These are phyloP conservation scores for Orycteropus afer DNA, from an alignment of 2,113 vertebrate genomes.

Conservation along the genomic window DNA sequence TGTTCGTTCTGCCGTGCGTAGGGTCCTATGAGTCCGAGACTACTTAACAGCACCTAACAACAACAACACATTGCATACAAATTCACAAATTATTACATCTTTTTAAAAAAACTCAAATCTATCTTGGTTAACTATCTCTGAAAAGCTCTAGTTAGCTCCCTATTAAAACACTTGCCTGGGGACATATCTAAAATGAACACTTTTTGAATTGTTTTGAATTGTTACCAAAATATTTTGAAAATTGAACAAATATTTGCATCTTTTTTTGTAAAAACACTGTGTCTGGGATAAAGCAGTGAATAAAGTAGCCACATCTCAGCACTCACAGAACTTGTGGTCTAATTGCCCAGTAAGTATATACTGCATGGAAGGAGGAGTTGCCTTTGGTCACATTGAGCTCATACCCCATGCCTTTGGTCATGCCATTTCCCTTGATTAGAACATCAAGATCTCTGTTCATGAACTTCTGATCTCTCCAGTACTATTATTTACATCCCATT, in stretches of 20 bases:
- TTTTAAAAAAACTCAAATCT: background rate
- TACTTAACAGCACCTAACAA: too few relatives aligned
- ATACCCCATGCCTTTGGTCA: background rate
- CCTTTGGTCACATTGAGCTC: background rate
- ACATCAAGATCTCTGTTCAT: too few relatives aligned
- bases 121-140: background rate
- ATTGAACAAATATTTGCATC: background rate
- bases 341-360: background rate
- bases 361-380: background rate
- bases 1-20: too few relatives aligned
- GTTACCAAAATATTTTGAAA: background rate
- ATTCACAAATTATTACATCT: background rate
- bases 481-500: background rate
- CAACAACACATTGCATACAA: background rate
- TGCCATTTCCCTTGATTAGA: background rate
- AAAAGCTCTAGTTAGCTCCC: background rate
- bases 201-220: background rate
- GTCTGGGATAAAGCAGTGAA: background rate
- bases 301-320: background rate
- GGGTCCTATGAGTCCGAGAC: too few relatives aligned
- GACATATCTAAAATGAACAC: background rate
- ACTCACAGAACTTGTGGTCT: background rate
- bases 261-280: background rate
- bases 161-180: background rate
- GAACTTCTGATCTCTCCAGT: background rate